A percentile compares a stretch with the other conserved stretches of the same genome.
These are phyloP conservation scores for Nephotettix cincticeps DNA, from an alignment of 1,140 invertebrate species.

Conservation along the genomic window DNA sequence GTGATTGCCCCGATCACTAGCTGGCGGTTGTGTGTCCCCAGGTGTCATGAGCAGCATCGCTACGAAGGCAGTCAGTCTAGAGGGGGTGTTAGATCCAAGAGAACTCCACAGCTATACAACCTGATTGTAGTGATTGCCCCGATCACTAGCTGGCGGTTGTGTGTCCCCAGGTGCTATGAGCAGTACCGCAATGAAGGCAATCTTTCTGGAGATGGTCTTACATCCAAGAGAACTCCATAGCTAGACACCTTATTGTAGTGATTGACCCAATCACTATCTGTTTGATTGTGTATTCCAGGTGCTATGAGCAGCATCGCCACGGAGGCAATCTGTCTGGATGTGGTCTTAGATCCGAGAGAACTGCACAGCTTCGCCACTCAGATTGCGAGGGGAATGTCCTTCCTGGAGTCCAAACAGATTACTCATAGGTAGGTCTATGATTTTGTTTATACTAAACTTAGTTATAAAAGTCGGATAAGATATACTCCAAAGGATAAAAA, in stretches of 20 bases:
- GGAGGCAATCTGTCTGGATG: no score
- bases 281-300: no score
- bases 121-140: no score
- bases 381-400: slow-evolving; percentile 39
- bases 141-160: no score
- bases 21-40: no score
- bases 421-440: slow-evolving; percentile 30
- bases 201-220: slow-evolving; percentile 24
- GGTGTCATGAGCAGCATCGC: background rate
- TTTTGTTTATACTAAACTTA: no score
- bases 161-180: background rate
- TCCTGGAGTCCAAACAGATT: slow-evolving; percentile 38
- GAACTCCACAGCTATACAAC: slow-evolving; percentile 39
- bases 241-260: no score
- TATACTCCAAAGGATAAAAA: no score
- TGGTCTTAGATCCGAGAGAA: slow-evolving; percentile 40
- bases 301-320: no score
- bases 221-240: slow-evolving; percentile 40
- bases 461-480: no score
- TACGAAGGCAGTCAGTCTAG: background rate
- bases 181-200: background rate
- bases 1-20: no score
- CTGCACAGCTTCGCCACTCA: slow-evolving; percentile 38
- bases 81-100: slow-evolving; percentile 38
- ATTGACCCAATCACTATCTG: no score